Base-by-base conservation (phyloP, 2,113 vertebrate genomes). In the Varanus salvator region DNA sequence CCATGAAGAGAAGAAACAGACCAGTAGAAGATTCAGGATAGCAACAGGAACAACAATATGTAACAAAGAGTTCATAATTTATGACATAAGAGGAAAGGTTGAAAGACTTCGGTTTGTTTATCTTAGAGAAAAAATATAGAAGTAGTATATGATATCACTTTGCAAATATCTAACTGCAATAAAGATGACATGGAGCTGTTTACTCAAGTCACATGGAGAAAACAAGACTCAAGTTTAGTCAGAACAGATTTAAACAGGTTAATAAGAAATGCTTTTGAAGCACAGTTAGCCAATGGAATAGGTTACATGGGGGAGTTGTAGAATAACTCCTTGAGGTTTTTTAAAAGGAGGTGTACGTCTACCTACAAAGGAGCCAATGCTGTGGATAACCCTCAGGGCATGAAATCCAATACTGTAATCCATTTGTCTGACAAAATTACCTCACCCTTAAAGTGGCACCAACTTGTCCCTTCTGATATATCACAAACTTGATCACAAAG, bases 181-280 rank as follows among this genome's bases (percentile, higher is more conserved):
- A 54, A 87, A 87, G 64, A 80, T 69, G 44, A 87, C 60, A 78
- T 31, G 31, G 48, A 87, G 31, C 21, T 80, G 21, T 87, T 87
- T 34, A 80, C 76, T 12, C 38, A 31, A 54, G 76, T 80, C 64
- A 80, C 86, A 80, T 69, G 60, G 86, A 21, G 76, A 89, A 27
- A 64, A 85, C n/a, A 90, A 71, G 75, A 85, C 57, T 31, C 83
- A 89, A 82, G 78, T 68, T 44, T 34, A 60, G 69, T 27, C 87
- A 54, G 21, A 54, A 23, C 44, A 78, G 54, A 85, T 69, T 85
- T 78, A 68, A 44, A 48, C 38, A 68, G 60, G 75, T n/a, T 78
- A 68, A 64, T n/a, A 85, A 44, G 9, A 77, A 84, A 69, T 29
- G 48, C 64, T 85, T 90, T 81, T 71, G 83, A 71, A 85, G 68